phyloP scores from a whole-genome alignment of 2,113 vertebrate species.

The Petroica traversi region DNA sequence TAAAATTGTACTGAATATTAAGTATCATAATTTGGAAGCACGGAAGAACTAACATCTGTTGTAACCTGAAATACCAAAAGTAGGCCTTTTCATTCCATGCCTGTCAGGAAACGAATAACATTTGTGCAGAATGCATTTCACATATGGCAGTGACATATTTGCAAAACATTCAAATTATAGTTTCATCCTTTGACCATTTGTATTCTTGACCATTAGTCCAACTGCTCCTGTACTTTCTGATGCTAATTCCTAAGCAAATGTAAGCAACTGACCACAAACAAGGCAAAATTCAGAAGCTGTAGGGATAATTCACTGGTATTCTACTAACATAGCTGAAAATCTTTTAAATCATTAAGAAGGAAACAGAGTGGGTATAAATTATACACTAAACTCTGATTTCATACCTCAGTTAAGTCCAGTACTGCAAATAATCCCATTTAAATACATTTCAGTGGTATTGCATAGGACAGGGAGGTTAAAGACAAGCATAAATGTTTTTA shows the following conservation, averaged over 20 bases:
- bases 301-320: neutral
- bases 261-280: neutral
- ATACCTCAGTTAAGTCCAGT: neutral
- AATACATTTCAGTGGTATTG: neutral
- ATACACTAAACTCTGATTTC: neutral
- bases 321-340: neutral
- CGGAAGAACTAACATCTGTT: slow-evolving; percentile 29
- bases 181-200: neutral
- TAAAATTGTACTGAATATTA: slow-evolving; percentile 7
- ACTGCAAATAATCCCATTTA: neutral
- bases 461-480: neutral
- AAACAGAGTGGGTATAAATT: neutral
- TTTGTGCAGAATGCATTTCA: neutral
- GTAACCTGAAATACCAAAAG: slow-evolving; percentile 35
- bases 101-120: slow-evolving; percentile 19
- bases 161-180: neutral
- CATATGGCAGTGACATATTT: neutral
- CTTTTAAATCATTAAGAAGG: neutral
- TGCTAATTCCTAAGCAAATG: neutral
- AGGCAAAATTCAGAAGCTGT: neutral
- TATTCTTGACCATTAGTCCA: neutral
- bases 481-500: neutral
- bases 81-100: slow-evolving; percentile 26
- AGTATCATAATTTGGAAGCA: neutral
- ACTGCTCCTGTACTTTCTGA: neutral